phyloP scores from a whole-genome alignment of 1,140 invertebrate genomes.

The Papilio helenus region DNA sequence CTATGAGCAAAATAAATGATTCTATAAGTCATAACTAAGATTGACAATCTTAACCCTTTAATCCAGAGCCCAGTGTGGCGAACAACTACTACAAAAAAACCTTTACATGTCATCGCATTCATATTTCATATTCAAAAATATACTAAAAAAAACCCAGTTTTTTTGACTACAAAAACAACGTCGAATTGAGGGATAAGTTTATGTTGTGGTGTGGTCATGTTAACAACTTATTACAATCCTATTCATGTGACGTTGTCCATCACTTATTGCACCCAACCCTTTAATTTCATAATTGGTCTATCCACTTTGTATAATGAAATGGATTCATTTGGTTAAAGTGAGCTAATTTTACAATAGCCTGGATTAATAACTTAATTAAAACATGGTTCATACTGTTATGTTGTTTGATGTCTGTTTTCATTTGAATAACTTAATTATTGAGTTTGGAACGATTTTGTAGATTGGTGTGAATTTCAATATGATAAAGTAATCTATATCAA shows the following conservation, averaged over 20 bases:
- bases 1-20: too few species aligned
- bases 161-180: too few species aligned
- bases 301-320: constrained; percentile 37
- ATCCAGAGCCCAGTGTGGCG: too few species aligned
- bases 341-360: constrained; percentile 18
- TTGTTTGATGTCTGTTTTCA: not conserved
- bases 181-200: too few species aligned
- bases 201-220: not conserved
- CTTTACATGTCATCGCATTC: too few species aligned
- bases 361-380: constrained; percentile 22
- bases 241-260: not conserved
- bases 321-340: constrained; percentile 26
- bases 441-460: not conserved
- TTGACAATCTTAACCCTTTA: too few species aligned
- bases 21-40: too few species aligned
- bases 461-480: constrained; percentile 19
- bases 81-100: too few species aligned
- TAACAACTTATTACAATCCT: not conserved
- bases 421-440: not conserved
- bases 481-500: too few species aligned
- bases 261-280: constrained; percentile 32
- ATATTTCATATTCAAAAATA: too few species aligned
- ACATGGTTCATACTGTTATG: not conserved
- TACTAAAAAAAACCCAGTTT: too few species aligned
- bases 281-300: constrained; percentile 36